Evolutionary conservation across 2,113 vertebrate species (phyloP).

Genomic region (Pycnonotus jocosus): DNA sequence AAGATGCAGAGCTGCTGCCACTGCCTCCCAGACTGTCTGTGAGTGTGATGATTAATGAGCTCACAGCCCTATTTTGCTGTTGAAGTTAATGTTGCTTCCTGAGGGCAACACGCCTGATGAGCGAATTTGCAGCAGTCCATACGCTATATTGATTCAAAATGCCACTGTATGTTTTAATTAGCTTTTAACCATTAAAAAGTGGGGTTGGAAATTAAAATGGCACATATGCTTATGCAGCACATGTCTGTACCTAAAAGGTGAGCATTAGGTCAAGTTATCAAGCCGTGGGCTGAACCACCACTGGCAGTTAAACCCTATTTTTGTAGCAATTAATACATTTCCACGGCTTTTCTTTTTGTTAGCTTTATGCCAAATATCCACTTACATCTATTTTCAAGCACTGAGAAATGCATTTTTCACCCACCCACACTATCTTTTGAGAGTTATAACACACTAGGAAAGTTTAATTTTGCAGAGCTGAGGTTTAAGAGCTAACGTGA

Average conservation of each 20-base stretch:
- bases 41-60: slow-evolving; percentile 58
- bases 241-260: slow-evolving; percentile 10
- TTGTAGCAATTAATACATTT: neutral
- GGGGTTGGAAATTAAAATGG: slow-evolving; percentile 26
- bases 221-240: slow-evolving; percentile 15
- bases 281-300: neutral
- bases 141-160: slow-evolving; percentile 64
- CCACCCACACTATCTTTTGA: slow-evolving; percentile 26
- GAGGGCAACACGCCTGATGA: slow-evolving; percentile 58
- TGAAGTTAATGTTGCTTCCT: slow-evolving; percentile 65
- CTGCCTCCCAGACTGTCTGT: slow-evolving; percentile 35
- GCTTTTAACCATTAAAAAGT: slow-evolving; percentile 51
- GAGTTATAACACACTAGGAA: slow-evolving; percentile 5
- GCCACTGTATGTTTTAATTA: slow-evolving; percentile 63
- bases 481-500: slow-evolving; percentile 1
- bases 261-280: neutral
- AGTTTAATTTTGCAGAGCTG: slow-evolving; percentile 1
- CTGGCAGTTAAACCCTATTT: neutral
- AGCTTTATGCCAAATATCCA: slow-evolving; percentile 41
- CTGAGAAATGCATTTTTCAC: slow-evolving; percentile 35
- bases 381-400: slow-evolving; percentile 44
- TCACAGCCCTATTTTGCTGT: slow-evolving; percentile 56
- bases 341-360: neutral
- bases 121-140: slow-evolving; percentile 61
- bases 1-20: slow-evolving; percentile 17